phyloP scores from a whole-genome alignment of 1,140 invertebrate genomes.

The Penaeus chinensis region DNA sequence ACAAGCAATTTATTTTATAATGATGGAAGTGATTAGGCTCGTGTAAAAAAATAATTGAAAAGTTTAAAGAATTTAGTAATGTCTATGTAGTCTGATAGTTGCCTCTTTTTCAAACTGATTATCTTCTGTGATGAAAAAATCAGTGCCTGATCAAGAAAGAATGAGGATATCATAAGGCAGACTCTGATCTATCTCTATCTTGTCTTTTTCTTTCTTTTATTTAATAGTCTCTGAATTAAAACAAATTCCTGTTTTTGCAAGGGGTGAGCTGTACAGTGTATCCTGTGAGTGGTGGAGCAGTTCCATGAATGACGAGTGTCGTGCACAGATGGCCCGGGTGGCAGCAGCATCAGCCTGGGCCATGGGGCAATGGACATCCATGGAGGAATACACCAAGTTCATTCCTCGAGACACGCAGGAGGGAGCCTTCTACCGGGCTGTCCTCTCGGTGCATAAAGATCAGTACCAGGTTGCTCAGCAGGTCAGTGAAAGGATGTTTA shows the following conservation, averaged over 20 bases:
- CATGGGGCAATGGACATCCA: constrained; percentile 89
- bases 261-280: constrained; percentile 81
- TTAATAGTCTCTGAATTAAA: background rate
- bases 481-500: constrained; percentile 54
- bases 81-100: no score
- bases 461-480: constrained; percentile 78
- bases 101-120: no score
- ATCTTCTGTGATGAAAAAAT: no score
- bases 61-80: no score
- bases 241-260: constrained; percentile 52
- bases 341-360: constrained; percentile 96
- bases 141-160: no score
- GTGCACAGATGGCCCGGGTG: constrained; percentile 88
- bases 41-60: no score
- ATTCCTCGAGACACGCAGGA: constrained; percentile 80
- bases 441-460: constrained; percentile 90
- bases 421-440: constrained; percentile 94
- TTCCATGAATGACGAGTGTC: constrained; percentile 73
- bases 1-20: no score
- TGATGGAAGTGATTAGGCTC: no score
- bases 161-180: no score
- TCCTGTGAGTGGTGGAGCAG: constrained; percentile 81
- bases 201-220: constrained; percentile 3
- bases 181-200: no score
- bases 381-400: constrained; percentile 77